phyloP scores from a whole-genome alignment of 2,888 invertebrate genomes.

The Stegana nigrithorax region DNA sequence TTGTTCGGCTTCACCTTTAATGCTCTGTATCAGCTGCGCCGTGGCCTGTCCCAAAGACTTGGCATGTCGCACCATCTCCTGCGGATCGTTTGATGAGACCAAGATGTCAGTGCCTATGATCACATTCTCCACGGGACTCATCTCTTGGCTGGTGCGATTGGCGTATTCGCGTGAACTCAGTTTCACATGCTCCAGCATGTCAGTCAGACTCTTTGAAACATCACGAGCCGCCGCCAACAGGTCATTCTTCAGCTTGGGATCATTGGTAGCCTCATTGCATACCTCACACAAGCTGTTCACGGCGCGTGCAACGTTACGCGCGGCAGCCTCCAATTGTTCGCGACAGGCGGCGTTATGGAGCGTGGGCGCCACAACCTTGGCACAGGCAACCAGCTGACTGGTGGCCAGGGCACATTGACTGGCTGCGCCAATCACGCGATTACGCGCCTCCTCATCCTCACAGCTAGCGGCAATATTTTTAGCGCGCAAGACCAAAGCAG shows the following conservation, averaged over 20 bases:
- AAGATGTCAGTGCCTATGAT: constrained; percentile 90
- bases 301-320: constrained; percentile 90
- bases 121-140: constrained; percentile 88
- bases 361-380: constrained; percentile 92
- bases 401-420: constrained; percentile 97
- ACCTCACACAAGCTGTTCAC: constrained; percentile 89
- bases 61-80: constrained; percentile 95
- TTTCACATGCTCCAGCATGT: constrained; percentile 91
- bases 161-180: constrained; percentile 75
- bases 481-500: constrained; percentile 93
- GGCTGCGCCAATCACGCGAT: constrained; percentile 89
- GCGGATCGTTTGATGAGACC: constrained; percentile 86
- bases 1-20: constrained; percentile 94
- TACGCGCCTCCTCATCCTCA: constrained; percentile 72
- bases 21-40: constrained; percentile 91
- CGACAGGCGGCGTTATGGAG: constrained; percentile 85
- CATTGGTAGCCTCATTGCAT: constrained; percentile 80
- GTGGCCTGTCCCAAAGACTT: constrained; percentile 93
- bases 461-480: constrained; percentile 95
- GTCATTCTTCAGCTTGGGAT: constrained; percentile 77
- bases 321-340: constrained; percentile 91
- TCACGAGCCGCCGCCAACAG: constrained; percentile 87
- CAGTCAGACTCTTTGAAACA: constrained; percentile 88
- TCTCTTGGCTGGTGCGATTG: constrained; percentile 78
- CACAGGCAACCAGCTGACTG: constrained; percentile 96